Conservation (phyloP, 1,140 invertebrate species). For the Thrips palmi region DNA sequence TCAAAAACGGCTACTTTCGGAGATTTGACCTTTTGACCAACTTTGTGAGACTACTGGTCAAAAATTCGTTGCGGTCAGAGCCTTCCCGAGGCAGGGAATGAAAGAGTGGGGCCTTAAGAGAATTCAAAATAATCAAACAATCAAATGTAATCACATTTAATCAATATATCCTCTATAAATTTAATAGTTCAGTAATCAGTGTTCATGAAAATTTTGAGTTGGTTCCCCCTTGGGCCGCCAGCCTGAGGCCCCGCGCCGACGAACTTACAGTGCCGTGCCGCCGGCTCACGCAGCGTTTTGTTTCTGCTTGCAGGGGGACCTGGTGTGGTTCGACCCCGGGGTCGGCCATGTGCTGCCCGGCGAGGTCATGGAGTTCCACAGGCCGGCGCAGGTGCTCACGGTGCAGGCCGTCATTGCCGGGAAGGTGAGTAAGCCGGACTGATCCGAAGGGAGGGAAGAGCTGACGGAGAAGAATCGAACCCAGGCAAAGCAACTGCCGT, state of each 20-base stretch:
- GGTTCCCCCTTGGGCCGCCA: too few relatives aligned
- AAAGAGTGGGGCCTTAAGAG: too few relatives aligned
- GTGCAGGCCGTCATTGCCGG: slow-evolving; percentile 72
- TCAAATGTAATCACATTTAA: background rate
- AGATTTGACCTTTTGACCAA: too few relatives aligned
- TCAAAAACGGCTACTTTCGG: too few relatives aligned
- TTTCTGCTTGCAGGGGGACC: slow-evolving; percentile 36
- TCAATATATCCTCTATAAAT: background rate
- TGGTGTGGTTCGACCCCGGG: slow-evolving; percentile 85
- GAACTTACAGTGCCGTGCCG: too few relatives aligned
- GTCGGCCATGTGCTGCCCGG: slow-evolving; percentile 75
- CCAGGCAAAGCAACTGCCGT: too few relatives aligned
- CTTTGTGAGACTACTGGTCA: too few relatives aligned
- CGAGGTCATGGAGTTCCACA: slow-evolving; percentile 71
- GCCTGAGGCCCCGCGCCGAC: background rate
- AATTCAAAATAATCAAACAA: background rate
- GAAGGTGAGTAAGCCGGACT: slow-evolving; percentile 39
- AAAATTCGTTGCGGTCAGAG: too few relatives aligned
- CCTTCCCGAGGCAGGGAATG: too few relatives aligned
- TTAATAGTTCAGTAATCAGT: background rate
- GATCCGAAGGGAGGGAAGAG: background rate
- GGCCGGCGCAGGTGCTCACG: slow-evolving; percentile 70
- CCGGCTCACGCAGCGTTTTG: too few relatives aligned
- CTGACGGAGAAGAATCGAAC: too few relatives aligned
- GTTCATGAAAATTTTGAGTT: background rate